Evolutionary conservation across 2,113 vertebrate species (phyloP).

Genomic region (Mirza zaza): DNA sequence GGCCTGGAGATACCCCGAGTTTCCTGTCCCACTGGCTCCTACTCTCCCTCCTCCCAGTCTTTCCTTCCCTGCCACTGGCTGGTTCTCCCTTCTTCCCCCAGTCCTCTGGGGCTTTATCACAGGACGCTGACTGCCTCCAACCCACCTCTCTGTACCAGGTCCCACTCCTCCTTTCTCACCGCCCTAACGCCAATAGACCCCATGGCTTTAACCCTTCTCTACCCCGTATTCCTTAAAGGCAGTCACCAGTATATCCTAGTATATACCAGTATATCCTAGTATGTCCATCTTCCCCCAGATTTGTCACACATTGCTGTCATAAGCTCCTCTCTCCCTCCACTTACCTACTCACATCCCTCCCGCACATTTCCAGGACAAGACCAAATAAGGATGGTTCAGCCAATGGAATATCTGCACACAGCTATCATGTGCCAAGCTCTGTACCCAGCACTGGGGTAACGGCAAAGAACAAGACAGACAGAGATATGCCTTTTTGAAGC

Average conservation of each 20-base stretch:
- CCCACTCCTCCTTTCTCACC: not conserved
- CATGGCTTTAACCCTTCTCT: not conserved
- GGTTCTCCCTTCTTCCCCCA: not conserved
- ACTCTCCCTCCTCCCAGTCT: not conserved
- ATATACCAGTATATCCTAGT: not conserved
- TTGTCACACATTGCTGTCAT: not conserved
- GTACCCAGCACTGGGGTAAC: not conserved
- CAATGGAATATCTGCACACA: not conserved
- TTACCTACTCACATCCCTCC: not conserved
- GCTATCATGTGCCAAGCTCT: not conserved
- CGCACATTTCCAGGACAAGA: not conserved
- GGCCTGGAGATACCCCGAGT: not conserved
- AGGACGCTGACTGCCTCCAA: not conserved
- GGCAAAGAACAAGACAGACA: not conserved
- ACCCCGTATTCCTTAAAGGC: not conserved
- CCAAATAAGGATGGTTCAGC: not conserved
- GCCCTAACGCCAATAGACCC: not conserved
- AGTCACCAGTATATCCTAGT: no score
- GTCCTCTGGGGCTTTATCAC: not conserved
- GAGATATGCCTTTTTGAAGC: not conserved
- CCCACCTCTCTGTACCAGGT: not conserved
- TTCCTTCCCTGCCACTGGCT: not conserved
- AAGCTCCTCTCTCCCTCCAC: not conserved
- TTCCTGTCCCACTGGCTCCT: not conserved
- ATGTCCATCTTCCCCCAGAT: not conserved